Evolutionary conservation across 2,888 invertebrate species (phyloP).

Genomic region (Himalopsyche japonica): DNA sequence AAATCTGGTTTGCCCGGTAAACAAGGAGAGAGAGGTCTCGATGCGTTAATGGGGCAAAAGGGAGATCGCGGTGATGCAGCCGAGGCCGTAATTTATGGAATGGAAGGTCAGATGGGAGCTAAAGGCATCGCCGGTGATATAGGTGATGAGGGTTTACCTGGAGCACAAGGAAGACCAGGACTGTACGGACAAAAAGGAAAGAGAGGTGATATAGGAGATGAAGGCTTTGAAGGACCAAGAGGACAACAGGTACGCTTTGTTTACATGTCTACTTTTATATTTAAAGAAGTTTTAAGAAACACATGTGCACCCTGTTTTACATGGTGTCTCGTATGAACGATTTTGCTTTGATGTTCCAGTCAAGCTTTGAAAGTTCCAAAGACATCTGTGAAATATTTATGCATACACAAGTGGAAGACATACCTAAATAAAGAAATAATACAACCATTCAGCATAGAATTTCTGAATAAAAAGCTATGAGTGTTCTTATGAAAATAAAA

Average conservation of each 20-base stretch:
- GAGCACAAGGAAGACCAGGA: slow-evolving; percentile 57
- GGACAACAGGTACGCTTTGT: slow-evolving; percentile 50
- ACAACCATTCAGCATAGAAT: too few species aligned
- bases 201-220: slow-evolving; percentile 43
- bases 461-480: too few species aligned
- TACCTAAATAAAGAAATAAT: too few species aligned
- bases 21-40: slow-evolving; percentile 54
- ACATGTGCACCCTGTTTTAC: too few species aligned
- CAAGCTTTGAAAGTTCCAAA: too few species aligned
- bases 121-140: slow-evolving; percentile 46
- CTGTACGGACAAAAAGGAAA: slow-evolving; percentile 48
- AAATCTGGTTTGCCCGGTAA: slow-evolving; percentile 60
- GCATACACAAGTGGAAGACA: too few species aligned
- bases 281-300: too few species aligned
- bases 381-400: too few species aligned
- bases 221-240: slow-evolving; percentile 58
- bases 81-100: slow-evolving; percentile 52
- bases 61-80: slow-evolving; percentile 62
- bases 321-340: too few species aligned
- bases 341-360: background rate
- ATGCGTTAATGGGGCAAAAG: slow-evolving; percentile 49
- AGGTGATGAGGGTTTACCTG: slow-evolving; percentile 49
- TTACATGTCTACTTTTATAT: background rate
- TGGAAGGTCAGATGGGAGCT: slow-evolving; percentile 50
- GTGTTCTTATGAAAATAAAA: too few species aligned